Conservation (phyloP, 2,797 vertebrate genomes). For the Danio aesculapii region DNA sequence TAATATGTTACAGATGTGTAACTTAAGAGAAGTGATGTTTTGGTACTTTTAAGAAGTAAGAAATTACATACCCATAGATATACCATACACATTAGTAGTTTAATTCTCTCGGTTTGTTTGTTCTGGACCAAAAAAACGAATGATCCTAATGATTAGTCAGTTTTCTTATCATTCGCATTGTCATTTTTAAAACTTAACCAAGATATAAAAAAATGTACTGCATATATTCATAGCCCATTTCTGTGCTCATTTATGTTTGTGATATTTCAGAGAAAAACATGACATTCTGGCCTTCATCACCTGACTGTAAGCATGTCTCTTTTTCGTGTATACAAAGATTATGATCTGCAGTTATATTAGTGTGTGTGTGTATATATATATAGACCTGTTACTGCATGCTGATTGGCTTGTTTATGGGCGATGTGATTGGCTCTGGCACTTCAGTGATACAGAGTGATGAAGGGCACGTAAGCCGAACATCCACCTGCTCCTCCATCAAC, state of each 20-base stretch:
- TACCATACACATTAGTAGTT: too few species aligned
- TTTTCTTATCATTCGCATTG: too few species aligned
- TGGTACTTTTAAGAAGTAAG: neutral
- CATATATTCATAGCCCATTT: too few species aligned
- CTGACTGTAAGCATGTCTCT: neutral
- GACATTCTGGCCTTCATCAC: neutral
- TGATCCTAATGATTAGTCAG: too few species aligned
- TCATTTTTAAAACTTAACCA: too few species aligned
- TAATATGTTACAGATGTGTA: too few species aligned
- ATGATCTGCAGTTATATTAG: neutral
- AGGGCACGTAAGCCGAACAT: conserved; percentile 73
- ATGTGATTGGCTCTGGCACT: conserved; percentile 43
- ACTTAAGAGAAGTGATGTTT: too few species aligned
- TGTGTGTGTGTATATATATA: neutral
- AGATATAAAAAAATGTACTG: too few species aligned
- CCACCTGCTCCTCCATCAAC: conserved; percentile 84
- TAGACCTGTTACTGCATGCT: neutral
- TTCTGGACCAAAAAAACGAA: too few species aligned
- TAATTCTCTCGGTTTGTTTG: too few species aligned
- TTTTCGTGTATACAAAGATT: conserved; percentile 23
- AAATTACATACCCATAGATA: neutral
- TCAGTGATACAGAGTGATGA: conserved; percentile 42
- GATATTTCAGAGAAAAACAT: neutral
- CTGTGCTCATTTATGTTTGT: neutral
- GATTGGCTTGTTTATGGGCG: conserved; percentile 29